These are phyloP conservation scores for Novumbra hubbsi DNA, from an alignment of 2,797 vertebrate genomes.

Conservation along the genomic window DNA sequence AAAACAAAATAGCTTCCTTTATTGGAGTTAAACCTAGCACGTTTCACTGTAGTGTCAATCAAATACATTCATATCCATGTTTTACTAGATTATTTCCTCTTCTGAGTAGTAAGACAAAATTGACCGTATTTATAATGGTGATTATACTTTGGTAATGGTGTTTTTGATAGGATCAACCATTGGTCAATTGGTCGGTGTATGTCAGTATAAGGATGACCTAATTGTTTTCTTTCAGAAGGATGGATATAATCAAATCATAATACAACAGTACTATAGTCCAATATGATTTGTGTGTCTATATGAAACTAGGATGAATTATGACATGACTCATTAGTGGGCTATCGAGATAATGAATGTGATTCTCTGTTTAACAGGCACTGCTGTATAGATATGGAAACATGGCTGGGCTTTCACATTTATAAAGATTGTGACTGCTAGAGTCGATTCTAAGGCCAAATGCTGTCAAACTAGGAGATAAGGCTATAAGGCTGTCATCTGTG, in stretches of 20 bases:
- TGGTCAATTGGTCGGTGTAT: neutral
- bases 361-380: slow-evolving; percentile 17
- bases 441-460: neutral
- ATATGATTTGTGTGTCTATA: slow-evolving; percentile 10
- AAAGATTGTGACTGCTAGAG: neutral
- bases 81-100: neutral
- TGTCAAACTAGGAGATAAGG: neutral
- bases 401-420: neutral
- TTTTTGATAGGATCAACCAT: neutral
- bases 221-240: slow-evolving; percentile 19
- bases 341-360: slow-evolving; percentile 11
- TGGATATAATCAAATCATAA: slow-evolving; percentile 24
- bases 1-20: no score
- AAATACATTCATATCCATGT: neutral
- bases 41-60: neutral
- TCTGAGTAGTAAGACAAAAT: neutral
- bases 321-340: slow-evolving; percentile 22
- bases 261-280: slow-evolving; percentile 7
- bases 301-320: slow-evolving; percentile 8
- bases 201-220: slow-evolving; percentile 15
- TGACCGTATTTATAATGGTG: neutral
- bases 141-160: neutral
- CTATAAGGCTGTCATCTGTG: neutral
- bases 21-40: no score
- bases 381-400: slow-evolving; percentile 11